A percentile compares a stretch with the other conserved stretches of the same genome.
Conservation (phyloP, 2,113 vertebrate species). For the Pedionomus torquatus region DNA sequence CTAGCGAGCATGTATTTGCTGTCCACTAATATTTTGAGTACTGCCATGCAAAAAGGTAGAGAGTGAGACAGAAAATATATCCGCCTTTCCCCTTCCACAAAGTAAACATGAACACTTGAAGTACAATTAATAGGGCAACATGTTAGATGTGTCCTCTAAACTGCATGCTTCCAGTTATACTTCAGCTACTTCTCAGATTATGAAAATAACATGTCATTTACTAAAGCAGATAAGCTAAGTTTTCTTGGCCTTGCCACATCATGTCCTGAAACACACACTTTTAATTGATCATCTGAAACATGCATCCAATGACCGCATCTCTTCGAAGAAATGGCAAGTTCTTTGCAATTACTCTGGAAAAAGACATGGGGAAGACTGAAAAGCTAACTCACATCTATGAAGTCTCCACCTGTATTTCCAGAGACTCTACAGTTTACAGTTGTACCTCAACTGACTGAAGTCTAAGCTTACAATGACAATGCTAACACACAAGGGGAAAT, state of each 20-base stretch:
- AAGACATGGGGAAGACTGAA: neutral
- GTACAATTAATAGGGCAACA: neutral
- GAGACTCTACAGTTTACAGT: neutral
- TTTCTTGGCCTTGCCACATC: neutral
- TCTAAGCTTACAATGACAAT: neutral
- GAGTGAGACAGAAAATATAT: neutral
- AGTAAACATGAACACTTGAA: neutral
- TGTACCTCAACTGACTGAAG: neutral
- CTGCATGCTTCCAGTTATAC: neutral
- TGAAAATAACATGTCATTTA: neutral
- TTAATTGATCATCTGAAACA: neutral
- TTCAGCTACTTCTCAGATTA: neutral
- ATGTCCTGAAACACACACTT: accelerated
- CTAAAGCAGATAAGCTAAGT: neutral
- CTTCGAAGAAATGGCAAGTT: neutral
- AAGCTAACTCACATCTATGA: neutral
- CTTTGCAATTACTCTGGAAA: neutral
- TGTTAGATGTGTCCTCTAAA: neutral
- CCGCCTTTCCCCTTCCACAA: neutral
- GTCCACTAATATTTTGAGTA: neutral
- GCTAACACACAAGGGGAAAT: neutral
- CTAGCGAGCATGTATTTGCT: neutral
- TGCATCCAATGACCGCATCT: neutral
- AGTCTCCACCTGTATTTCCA: neutral
- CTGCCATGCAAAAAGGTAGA: neutral